Percentiles rank a stretch among this genome's conserved stretches.
phyloP scores from a whole-genome alignment of 2,888 invertebrate species.

The Mythimna ferrago region DNA sequence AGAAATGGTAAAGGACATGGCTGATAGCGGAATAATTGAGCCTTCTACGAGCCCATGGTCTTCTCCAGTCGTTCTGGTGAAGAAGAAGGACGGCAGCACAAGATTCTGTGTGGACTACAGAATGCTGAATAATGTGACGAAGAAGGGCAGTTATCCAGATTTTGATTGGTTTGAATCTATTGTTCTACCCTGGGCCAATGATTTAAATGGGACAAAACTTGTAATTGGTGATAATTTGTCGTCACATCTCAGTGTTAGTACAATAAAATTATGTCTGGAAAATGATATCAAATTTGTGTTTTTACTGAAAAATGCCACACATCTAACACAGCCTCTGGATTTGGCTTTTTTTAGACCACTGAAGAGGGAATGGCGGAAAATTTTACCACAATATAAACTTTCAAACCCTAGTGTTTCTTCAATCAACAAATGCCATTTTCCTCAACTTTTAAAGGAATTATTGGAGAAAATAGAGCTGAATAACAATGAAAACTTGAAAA shows the following conservation, averaged over 20 bases:
- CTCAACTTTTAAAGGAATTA: constrained; percentile 20
- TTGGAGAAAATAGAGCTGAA: neutral
- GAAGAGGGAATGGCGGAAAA: constrained; percentile 25
- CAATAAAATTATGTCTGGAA: constrained; percentile 8
- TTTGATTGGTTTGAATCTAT: constrained; percentile 62
- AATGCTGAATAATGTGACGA: too few relatives aligned
- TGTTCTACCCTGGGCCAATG: constrained; percentile 21
- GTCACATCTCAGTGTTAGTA: constrained; percentile 14
- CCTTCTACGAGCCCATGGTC: too few relatives aligned
- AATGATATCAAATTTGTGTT: constrained; percentile 22
- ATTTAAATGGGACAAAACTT: constrained; percentile 24
- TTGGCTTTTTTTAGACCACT: constrained; percentile 17
- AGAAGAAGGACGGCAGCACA: too few relatives aligned
- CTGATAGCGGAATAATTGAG: too few relatives aligned
- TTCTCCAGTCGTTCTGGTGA: too few relatives aligned
- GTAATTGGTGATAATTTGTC: constrained; percentile 19
- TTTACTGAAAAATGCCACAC: constrained; percentile 18
- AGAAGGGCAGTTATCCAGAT: too few relatives aligned
- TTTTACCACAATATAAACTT: constrained; percentile 5
- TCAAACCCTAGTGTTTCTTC: constrained; percentile 9
- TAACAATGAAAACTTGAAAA: constrained; percentile 1
- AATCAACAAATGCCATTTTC: constrained; percentile 23
- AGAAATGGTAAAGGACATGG: too few relatives aligned
- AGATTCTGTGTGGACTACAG: too few relatives aligned
- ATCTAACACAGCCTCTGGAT: constrained; percentile 18